A percentile compares a stretch with the other conserved stretches of the same genome.
phyloP scores from a whole-genome alignment of 1,140 invertebrate genomes.

The Saxidomus purpurata region DNA sequence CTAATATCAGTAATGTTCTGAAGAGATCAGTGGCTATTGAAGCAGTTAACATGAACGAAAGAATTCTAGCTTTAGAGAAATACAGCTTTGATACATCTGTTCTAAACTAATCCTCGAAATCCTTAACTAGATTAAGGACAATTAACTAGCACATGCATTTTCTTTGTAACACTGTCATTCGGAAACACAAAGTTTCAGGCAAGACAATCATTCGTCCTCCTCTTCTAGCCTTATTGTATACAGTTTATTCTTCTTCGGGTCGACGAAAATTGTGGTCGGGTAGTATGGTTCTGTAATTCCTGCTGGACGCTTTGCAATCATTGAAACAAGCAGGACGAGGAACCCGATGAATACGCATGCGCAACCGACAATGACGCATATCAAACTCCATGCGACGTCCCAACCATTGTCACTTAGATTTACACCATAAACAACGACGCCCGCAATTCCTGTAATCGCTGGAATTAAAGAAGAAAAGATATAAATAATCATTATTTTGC shows the following conservation, averaged over 20 bases:
- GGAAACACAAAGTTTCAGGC: too few species aligned
- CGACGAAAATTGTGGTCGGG: conserved; percentile 71
- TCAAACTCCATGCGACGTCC: conserved; percentile 77
- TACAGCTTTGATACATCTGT: too few species aligned
- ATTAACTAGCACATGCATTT: too few species aligned
- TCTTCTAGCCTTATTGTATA: conserved; percentile 67
- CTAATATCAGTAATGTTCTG: too few species aligned
- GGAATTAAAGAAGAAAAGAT: conserved; percentile 51
- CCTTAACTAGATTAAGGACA: too few species aligned
- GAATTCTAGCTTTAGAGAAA: too few species aligned
- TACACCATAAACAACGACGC: conserved; percentile 75
- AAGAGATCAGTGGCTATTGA: too few species aligned
- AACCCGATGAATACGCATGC: conserved; percentile 75
- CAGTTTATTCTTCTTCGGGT: conserved; percentile 73
- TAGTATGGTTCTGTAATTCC: conserved; percentile 67
- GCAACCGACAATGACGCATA: conserved; percentile 75
- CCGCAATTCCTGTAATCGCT: conserved; percentile 75
- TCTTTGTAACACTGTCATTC: too few species aligned
- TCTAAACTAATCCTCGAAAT: too few species aligned
- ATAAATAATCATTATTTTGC: too few species aligned
- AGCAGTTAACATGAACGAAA: too few species aligned
- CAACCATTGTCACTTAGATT: conserved; percentile 72
- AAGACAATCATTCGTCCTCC: not conserved
- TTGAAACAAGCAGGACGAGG: conserved; percentile 77
- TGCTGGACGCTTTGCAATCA: conserved; percentile 71